Conservation (phyloP, 2,888 invertebrate genomes). For the Sclerodermus sp. region DNA sequence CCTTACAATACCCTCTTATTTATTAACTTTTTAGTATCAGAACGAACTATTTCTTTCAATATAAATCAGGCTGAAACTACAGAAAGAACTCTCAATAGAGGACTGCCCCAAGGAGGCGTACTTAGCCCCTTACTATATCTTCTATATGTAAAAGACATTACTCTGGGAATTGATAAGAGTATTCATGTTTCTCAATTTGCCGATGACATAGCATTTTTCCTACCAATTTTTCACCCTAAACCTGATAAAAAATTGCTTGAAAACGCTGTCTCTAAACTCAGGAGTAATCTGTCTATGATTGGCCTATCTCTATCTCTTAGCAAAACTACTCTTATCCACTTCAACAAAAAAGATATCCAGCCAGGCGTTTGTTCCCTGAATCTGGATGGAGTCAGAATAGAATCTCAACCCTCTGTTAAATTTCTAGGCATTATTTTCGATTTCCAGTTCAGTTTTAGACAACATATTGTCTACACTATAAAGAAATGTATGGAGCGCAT, state of each 20-base stretch:
- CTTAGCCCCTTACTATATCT: constrained; percentile 10
- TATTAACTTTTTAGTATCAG: constrained; percentile 2
- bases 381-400: not conserved
- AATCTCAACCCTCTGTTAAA: not conserved
- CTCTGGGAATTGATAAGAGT: not conserved
- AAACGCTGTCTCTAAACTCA: constrained; percentile 1
- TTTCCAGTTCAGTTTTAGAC: not conserved
- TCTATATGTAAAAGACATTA: constrained; percentile 6
- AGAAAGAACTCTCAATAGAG: constrained; percentile 6
- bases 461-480: not conserved
- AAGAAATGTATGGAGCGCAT: not conserved
- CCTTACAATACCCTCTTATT: constrained; percentile 3
- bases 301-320: not conserved
- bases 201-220: constrained; percentile 14
- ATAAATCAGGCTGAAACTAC: not conserved
- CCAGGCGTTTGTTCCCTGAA: not conserved
- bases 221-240: not conserved
- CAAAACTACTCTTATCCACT: constrained; percentile 1
- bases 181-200: constrained; percentile 9
- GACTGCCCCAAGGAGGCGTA: constrained; percentile 16
- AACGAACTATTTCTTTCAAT: constrained; percentile 5
- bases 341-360: constrained; percentile 3
- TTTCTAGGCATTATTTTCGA: not conserved
- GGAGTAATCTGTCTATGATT: not conserved
- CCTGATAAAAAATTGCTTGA: not conserved